phyloP scores from a whole-genome alignment of 2,888 invertebrate genomes.

The Meandrusa payeni region DNA sequence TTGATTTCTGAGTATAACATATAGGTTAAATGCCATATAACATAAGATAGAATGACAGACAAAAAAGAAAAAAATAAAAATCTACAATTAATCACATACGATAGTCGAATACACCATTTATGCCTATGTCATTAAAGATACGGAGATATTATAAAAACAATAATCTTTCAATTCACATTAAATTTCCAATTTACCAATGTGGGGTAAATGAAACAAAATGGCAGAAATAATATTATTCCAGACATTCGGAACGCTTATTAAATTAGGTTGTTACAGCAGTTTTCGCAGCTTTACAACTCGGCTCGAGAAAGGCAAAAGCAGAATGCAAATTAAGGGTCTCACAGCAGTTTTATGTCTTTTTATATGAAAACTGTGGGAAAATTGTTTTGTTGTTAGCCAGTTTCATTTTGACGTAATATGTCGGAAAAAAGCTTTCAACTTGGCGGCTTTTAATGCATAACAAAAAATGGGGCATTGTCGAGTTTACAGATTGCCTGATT shows the following conservation, averaged over 20 bases:
- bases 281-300: slow-evolving; percentile 6
- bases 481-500: no score
- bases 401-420: not conserved
- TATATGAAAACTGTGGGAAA: slow-evolving; percentile 1
- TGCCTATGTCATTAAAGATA: no score
- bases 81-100: no score
- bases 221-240: slow-evolving; percentile 5
- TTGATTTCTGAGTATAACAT: no score
- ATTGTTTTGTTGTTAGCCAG: slow-evolving; percentile 1
- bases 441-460: not conserved
- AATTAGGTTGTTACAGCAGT: slow-evolving; percentile 10
- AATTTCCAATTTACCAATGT: no score
- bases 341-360: slow-evolving; percentile 11
- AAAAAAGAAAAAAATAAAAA: no score
- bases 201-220: slow-evolving; percentile 13
- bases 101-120: no score
- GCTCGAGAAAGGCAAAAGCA: slow-evolving; percentile 7
- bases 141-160: no score
- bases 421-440: not conserved
- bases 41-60: no score
- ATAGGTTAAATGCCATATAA: no score
- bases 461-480: not conserved
- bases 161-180: no score
- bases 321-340: slow-evolving; percentile 1
- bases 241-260: slow-evolving; percentile 7